Evolutionary conservation across 2,113 vertebrate genomes (phyloP).

Genomic region (Anhinga rufa): DNA sequence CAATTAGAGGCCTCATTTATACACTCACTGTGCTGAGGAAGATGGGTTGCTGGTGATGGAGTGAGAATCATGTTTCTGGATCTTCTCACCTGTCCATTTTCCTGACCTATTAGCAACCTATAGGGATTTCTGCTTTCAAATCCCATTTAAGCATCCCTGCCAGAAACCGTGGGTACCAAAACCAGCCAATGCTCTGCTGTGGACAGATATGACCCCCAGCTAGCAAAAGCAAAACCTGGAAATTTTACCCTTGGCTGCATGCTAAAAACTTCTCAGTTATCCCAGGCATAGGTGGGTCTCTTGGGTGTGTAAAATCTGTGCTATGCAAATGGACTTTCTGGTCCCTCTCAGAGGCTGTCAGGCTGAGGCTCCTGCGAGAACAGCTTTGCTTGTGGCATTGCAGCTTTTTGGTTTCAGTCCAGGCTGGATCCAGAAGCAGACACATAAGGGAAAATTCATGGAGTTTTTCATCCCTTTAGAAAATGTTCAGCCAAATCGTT

Average conservation of each 20-base stretch:
- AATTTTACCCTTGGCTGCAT: neutral
- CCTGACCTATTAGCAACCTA: neutral
- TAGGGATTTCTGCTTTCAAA: neutral
- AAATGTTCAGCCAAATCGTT: rapidly evolving
- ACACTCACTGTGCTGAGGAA: neutral
- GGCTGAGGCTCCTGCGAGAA: neutral
- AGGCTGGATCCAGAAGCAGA: neutral
- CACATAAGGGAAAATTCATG: neutral
- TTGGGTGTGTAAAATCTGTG: neutral
- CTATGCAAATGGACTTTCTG: neutral
- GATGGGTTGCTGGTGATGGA: neutral
- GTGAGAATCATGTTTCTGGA: neutral
- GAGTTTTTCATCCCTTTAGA: neutral
- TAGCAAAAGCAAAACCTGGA: neutral
- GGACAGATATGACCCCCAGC: neutral
- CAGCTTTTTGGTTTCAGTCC: neutral
- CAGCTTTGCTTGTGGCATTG: neutral
- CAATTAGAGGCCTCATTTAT: neutral
- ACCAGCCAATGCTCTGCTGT: neutral
- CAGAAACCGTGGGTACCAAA: neutral
- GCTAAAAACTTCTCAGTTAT: neutral
- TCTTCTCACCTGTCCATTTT: neutral
- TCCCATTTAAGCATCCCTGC: neutral
- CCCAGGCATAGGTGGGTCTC: neutral
- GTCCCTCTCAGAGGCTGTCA: neutral